Evolutionary conservation across 2,797 vertebrate genomes (phyloP).

Genomic region (Enteromius mattozi): DNA sequence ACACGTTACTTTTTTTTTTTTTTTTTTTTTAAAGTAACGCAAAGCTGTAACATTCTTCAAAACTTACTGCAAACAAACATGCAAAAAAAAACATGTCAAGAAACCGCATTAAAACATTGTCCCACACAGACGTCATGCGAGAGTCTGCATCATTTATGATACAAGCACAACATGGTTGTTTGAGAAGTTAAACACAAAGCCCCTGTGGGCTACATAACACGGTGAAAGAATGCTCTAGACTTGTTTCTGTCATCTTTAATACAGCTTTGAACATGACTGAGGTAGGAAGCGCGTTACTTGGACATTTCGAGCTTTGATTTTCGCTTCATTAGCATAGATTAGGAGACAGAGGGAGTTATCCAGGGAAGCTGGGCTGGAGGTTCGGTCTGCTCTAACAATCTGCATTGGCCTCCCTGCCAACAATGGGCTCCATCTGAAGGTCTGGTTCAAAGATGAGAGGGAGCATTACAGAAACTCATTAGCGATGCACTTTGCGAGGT

Average conservation of each 20-base stretch:
- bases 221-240: slow-evolving; percentile 14
- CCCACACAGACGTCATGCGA: not conserved
- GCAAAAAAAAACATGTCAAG: not conserved
- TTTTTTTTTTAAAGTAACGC: not conserved
- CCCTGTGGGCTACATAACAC: not conserved
- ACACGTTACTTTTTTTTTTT: too few species aligned
- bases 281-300: not conserved
- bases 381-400: slow-evolving; percentile 35
- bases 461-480: slow-evolving; percentile 52
- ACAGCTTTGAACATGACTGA: slow-evolving; percentile 23
- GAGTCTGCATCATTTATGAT: slow-evolving; percentile 1
- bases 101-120: not conserved
- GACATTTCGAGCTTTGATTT: slow-evolving; percentile 51
- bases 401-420: slow-evolving; percentile 29
- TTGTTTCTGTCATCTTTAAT: slow-evolving; percentile 37
- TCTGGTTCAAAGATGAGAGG: slow-evolving; percentile 46
- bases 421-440: slow-evolving; percentile 43
- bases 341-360: slow-evolving; percentile 11
- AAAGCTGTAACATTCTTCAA: not conserved
- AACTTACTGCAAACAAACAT: not conserved
- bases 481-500: slow-evolving; percentile 45
- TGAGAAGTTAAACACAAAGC: not conserved
- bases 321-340: slow-evolving; percentile 38
- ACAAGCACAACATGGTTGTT: not conserved
- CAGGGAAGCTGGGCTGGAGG: slow-evolving; percentile 16